phyloP scores from a whole-genome alignment of 2,888 invertebrate species.

The Priocnemis perturbator region DNA sequence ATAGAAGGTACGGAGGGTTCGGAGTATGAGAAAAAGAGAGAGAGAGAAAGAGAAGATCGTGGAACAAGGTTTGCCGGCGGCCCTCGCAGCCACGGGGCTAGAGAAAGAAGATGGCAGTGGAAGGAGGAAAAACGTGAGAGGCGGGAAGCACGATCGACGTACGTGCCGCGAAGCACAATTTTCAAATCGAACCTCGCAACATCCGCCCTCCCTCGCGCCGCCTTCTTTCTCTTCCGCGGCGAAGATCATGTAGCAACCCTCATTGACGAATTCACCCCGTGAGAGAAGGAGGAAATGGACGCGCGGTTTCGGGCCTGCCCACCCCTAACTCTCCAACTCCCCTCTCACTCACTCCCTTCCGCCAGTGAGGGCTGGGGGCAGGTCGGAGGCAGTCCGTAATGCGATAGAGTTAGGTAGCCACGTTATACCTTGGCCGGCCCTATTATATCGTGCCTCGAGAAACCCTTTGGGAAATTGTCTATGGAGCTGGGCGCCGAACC shows the following conservation, averaged over 20 bases:
- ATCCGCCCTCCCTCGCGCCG: conserved; percentile 14
- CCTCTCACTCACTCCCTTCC: background rate
- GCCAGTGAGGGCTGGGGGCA: too few species aligned
- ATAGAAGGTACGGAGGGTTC: conserved; percentile 20
- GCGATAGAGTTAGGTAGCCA: conserved; percentile 61
- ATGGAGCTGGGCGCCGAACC: conserved; percentile 55
- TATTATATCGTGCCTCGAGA: conserved; percentile 66
- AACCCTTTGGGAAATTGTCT: conserved; percentile 74
- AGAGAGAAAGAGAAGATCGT: conserved; percentile 19
- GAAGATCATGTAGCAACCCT: conserved; percentile 18
- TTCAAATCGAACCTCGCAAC: conserved; percentile 54
- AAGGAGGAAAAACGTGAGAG: conserved; percentile 22
- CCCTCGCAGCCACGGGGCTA: conserved; percentile 29
- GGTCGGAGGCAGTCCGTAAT: conserved; percentile 48
- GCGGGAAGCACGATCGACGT: conserved; percentile 43
- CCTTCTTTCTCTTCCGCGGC: conserved; percentile 25
- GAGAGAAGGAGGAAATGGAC: conserved; percentile 22
- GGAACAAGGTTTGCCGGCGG: conserved; percentile 16
- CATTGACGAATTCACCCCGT: conserved; percentile 59
- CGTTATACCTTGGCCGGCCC: conserved; percentile 62
- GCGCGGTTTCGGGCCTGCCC: background rate
- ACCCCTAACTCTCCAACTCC: background rate
- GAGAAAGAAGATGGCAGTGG: conserved; percentile 29
- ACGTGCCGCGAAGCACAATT: conserved; percentile 65
- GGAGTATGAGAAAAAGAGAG: conserved; percentile 11